Base-by-base conservation (phyloP, 2,888 invertebrate genomes). In the Ormyrus nitidulus region DNA sequence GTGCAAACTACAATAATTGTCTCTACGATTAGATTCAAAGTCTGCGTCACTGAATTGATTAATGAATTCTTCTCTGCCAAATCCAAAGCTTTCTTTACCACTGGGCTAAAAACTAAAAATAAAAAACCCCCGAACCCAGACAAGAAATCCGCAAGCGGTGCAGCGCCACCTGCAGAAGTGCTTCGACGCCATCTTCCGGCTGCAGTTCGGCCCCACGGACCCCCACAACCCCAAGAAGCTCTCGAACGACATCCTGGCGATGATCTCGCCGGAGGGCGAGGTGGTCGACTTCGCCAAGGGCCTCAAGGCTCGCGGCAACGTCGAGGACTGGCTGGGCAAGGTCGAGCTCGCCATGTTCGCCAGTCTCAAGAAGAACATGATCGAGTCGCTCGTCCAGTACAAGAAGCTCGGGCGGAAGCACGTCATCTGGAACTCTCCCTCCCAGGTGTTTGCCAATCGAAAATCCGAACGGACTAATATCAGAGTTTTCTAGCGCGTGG, bases 101-200 rank as follows among this genome's bases (percentile, higher is more conserved):
- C 44, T 34, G 51, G 11, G 34, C 9, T 34, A 34, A 34, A 34
- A 34, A 34, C 34, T 34, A 34, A 34, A 34, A 34, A 4, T 4
- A 4, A 9, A 64, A 11, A 48, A 6, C 0, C 11, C 9, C 51
- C 9, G 10, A 49, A 64, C 54, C 34, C 53, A 94, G 93, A 97
- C 97, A 0, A 92, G 95, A 84, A 96, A 97, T 89, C 97, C 97
- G 0, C 95, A 95, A 85, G 96, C 97, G 0, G 97, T 98, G 0
- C 97, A 98, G 88, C 96, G 96, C 9, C 97, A 97, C 91, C 91
- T 98, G 71, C 93, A 96, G 72, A 97, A 98, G 90, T 98, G 97
- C 86, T 98, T 98, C 88, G 96, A 96, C 88, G 96, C 96, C 4
- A 95, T 96, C 79, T 93, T 95, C 19, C 94, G 94, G 82, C 89